phyloP scores from a whole-genome alignment of 30 jellyfish, hydroid and myxozoan genomes.

The Hydra vulgaris region DNA sequence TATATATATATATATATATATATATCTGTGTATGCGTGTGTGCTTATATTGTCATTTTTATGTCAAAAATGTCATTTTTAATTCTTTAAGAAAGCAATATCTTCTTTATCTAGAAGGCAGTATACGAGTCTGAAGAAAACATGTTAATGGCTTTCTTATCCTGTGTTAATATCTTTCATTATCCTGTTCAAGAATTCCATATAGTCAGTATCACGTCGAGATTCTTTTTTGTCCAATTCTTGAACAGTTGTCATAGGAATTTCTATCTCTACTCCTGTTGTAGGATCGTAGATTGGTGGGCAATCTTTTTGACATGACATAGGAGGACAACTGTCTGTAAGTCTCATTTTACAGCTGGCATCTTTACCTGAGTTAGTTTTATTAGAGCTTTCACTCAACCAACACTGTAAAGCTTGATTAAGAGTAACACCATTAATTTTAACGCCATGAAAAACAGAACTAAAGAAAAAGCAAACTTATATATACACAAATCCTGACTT shows the following conservation, averaged over 20 bases:
- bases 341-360: conserved; percentile 15
- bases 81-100: too few species aligned
- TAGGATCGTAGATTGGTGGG: neutral
- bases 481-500: neutral
- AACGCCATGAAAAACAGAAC: neutral
- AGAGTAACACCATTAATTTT: conserved; percentile 5
- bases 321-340: conserved; percentile 10
- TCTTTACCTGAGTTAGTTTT: neutral
- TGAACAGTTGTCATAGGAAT: neutral
- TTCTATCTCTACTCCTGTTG: neutral
- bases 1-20: too few species aligned
- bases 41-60: too few species aligned
- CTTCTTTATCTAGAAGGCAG: too few species aligned
- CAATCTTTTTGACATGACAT: neutral
- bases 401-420: conserved; percentile 10
- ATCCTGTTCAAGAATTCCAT: neutral
- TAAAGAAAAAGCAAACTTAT: neutral
- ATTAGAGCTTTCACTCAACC: neutral
- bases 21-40: too few species aligned
- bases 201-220: neutral
- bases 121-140: too few species aligned
- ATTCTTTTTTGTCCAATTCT: neutral
- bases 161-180: neutral
- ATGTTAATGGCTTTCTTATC: neutral
- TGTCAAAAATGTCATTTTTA: too few species aligned